A percentile compares a stretch with the other conserved stretches of the same genome.
phyloP scores from a whole-genome alignment of 2,888 invertebrate species.

The Polydrusus pterygomalis region DNA sequence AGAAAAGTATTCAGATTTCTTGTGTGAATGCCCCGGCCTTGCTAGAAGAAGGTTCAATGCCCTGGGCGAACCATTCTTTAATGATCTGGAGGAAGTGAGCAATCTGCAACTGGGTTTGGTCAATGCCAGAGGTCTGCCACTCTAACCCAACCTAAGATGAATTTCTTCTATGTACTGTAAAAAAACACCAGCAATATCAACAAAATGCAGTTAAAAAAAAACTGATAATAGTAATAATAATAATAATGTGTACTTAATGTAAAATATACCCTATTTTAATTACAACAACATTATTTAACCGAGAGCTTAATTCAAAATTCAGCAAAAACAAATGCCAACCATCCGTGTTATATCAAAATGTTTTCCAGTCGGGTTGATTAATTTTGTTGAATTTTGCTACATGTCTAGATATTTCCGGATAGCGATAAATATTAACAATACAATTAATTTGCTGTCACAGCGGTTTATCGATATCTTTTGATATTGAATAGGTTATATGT shows the following conservation, averaged over 20 bases:
- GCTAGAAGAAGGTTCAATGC: too few relatives aligned
- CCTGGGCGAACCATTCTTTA: too few relatives aligned
- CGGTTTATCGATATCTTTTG: conserved; percentile 22
- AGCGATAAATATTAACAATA: conserved; percentile 39
- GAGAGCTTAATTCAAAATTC: conserved; percentile 15
- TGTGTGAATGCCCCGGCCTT: too few relatives aligned
- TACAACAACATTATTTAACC: neutral
- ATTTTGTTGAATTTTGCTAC: conserved; percentile 24
- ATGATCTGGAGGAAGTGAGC: too few relatives aligned
- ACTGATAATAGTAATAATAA: neutral
- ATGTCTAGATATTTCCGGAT: conserved; percentile 35
- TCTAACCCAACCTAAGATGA: too few relatives aligned
- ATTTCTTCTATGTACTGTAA: too few relatives aligned
- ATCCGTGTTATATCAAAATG: conserved; percentile 14
- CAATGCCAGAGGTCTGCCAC: too few relatives aligned
- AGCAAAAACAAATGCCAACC: conserved; percentile 6
- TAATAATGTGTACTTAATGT: too few relatives aligned
- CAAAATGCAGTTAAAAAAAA: too few relatives aligned
- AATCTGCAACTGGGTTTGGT: too few relatives aligned
- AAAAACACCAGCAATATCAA: too few relatives aligned
- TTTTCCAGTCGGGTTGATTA: conserved; percentile 10
- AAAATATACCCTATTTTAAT: conserved; percentile 3
- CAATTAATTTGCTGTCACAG: conserved; percentile 25
- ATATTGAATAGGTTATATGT: conserved; percentile 14
- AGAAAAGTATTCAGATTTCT: too few relatives aligned